phyloP scores from a whole-genome alignment of 2,797 vertebrate genomes.

The Clarias laeviceps region DNA sequence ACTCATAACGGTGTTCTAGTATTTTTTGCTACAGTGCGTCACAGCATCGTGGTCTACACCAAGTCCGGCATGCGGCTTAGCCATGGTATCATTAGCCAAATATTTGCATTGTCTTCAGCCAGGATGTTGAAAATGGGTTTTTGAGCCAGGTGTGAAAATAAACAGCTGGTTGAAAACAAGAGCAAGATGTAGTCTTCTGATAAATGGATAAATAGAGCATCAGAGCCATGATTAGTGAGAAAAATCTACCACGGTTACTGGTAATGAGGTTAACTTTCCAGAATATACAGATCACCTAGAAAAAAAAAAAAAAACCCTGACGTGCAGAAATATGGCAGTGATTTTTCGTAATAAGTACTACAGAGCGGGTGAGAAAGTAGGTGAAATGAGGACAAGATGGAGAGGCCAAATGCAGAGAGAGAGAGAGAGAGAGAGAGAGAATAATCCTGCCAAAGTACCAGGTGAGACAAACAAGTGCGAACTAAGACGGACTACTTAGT shows the following conservation, averaged over 20 bases:
- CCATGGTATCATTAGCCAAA: neutral
- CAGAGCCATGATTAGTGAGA: neutral
- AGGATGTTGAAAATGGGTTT: neutral
- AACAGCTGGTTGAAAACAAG: neutral
- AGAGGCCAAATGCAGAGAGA: neutral
- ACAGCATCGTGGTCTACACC: neutral
- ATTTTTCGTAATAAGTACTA: neutral
- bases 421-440: neutral
- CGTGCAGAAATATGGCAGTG: too few relatives aligned
- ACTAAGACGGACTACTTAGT: neutral
- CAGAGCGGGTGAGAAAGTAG: neutral
- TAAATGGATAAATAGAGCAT: neutral
- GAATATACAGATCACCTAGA: neutral
- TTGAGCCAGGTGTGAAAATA: conserved; percentile 1
- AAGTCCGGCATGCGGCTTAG: neutral
- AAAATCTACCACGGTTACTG: neutral
- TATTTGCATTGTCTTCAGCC: neutral
- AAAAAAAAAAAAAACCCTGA: neutral
- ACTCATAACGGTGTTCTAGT: neutral
- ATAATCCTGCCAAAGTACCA: neutral
- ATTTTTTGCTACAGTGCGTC: neutral
- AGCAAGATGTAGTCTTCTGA: neutral
- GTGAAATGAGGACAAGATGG: neutral
- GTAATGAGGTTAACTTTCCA: neutral
- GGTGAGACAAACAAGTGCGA: neutral